Percentiles rank a stretch among this genome's conserved stretches.
These are phyloP conservation scores for Prolemur simus DNA, from an alignment of 2,113 vertebrate genomes.

Conservation along the genomic window DNA sequence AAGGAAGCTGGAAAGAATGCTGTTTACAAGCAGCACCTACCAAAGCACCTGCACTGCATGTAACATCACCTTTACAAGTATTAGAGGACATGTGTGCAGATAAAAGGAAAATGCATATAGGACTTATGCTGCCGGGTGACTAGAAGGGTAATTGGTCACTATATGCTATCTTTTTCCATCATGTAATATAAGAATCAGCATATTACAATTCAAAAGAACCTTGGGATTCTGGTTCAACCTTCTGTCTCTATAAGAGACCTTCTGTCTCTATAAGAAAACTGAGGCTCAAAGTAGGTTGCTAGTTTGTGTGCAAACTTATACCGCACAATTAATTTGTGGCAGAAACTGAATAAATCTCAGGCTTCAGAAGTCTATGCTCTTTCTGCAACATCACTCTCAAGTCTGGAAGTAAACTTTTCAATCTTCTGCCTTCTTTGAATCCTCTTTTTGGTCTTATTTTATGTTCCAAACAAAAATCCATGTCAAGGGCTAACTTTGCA, in stretches of 20 bases:
- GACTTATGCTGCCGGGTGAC: not conserved
- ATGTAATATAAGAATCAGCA: not conserved
- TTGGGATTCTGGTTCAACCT: not conserved
- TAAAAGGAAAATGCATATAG: rapidly evolving
- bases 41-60: not conserved
- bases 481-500: not conserved
- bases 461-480: not conserved
- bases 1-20: not conserved
- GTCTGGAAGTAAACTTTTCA: not conserved
- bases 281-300: not conserved
- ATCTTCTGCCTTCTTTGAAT: not conserved
- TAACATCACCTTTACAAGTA: rapidly evolving
- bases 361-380: not conserved
- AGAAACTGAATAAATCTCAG: not conserved
- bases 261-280: not conserved
- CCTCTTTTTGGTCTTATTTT: not conserved
- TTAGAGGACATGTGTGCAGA: not conserved
- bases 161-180: not conserved
- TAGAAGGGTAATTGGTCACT: not conserved
- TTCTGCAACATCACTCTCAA: not conserved
- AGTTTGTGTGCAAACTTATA: not conserved
- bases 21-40: not conserved
- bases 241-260: too few relatives aligned
- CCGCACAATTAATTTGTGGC: not conserved
- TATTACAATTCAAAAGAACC: not conserved